Evolutionary conservation across 23 tunicate genomes (phyloP).

Genomic region (Styela clava): DNA sequence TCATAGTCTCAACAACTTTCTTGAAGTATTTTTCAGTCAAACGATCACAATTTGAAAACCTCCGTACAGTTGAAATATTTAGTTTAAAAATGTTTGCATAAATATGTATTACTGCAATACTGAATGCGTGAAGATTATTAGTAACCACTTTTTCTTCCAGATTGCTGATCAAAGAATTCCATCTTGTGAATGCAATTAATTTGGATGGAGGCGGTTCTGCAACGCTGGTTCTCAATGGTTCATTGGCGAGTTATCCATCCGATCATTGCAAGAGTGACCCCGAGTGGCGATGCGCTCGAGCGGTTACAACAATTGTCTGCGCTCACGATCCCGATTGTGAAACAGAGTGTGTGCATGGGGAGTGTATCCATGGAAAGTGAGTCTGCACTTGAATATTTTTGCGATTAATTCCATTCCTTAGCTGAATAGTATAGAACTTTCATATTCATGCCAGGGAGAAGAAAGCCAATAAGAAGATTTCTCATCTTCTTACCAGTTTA

Average conservation of each 20-base stretch:
- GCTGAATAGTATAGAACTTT: no score
- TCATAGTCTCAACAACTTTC: no score
- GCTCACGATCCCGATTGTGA: conserved; percentile 66
- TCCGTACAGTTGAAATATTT: no score
- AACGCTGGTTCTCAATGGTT: conserved; percentile 65
- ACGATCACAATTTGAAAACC: no score
- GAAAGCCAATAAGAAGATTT: background rate
- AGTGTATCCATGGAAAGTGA: conserved; percentile 54
- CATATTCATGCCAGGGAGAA: background rate
- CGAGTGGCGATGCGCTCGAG: conserved; percentile 63
- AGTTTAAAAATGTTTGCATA: no score
- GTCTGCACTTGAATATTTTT: background rate
- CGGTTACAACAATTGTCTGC: conserved; percentile 57
- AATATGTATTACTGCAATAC: no score
- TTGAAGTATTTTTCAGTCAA: no score
- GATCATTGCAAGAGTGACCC: conserved; percentile 70
- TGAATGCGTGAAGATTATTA: no score
- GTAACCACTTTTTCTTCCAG: conserved; percentile 16
- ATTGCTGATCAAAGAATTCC: conserved; percentile 55
- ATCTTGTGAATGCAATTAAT: conserved; percentile 81
- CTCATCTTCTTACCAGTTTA: no score
- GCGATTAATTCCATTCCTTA: background rate
- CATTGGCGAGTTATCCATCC: conserved; percentile 59
- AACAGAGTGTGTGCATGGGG: conserved; percentile 40
- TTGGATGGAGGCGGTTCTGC: conserved; percentile 88